Percentiles rank a stretch among this genome's conserved stretches.
These are phyloP conservation scores for Tor tambroides DNA, from an alignment of 2,113 vertebrate genomes.

Conservation along the genomic window DNA sequence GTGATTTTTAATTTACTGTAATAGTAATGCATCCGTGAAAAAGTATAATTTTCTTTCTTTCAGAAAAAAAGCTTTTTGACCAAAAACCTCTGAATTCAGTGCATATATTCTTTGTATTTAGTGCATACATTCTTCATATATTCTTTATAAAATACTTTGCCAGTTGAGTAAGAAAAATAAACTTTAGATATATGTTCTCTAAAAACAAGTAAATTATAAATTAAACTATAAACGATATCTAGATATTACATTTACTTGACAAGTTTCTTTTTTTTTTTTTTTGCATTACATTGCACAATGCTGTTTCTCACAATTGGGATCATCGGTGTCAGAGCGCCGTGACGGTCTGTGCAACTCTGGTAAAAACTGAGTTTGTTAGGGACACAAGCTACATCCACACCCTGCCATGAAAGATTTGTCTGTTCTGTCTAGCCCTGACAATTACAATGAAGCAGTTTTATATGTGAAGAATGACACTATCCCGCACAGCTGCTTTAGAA, in stretches of 20 bases:
- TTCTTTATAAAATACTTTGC: not conserved
- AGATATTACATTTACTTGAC: not conserved
- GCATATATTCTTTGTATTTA: not conserved
- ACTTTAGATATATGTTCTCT: not conserved
- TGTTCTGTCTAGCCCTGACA: conserved; percentile 28
- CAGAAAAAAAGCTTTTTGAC: too few relatives aligned
- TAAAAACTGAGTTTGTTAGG: conserved; percentile 25
- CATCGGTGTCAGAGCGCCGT: not conserved
- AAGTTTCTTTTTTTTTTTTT: not conserved
- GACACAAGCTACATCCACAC: conserved; percentile 21
- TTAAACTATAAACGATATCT: not conserved
- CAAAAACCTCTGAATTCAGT: too few relatives aligned
- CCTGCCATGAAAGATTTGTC: conserved; percentile 37
- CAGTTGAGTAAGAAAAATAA: not conserved
- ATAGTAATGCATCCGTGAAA: too few relatives aligned
- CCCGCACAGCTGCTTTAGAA: conserved; percentile 21
- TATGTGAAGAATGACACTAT: conserved; percentile 9
- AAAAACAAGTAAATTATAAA: not conserved
- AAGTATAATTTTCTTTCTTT: too few relatives aligned
- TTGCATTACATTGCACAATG: not conserved
- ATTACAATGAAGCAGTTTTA: conserved; percentile 30
- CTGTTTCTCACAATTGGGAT: not conserved
- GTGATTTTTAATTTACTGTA: not conserved
- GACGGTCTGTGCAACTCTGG: not conserved
- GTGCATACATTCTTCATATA: too few relatives aligned